These are phyloP conservation scores for Climacteris rufus DNA, from an alignment of 2,113 vertebrate species.

Conservation along the genomic window DNA sequence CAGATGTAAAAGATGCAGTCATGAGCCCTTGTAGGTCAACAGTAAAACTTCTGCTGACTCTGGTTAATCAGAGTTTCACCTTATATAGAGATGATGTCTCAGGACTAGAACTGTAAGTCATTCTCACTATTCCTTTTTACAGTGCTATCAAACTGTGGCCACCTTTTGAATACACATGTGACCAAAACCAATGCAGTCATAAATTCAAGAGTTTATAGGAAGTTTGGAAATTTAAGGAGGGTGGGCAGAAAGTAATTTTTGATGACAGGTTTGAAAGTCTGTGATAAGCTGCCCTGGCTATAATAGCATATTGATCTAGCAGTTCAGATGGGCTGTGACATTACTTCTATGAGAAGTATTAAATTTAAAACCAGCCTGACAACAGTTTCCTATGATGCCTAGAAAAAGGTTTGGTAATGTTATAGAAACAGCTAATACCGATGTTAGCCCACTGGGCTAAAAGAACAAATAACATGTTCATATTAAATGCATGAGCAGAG, in stretches of 20 bases:
- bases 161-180: neutral
- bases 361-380: neutral
- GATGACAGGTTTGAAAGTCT: neutral
- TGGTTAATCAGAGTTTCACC: neutral
- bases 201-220: slow-evolving; percentile 45
- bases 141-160: neutral
- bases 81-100: neutral
- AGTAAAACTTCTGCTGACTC: slow-evolving; percentile 9
- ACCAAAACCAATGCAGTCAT: neutral
- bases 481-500: slow-evolving; percentile 40
- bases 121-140: slow-evolving; percentile 3
- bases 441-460: slow-evolving; percentile 3
- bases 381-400: neutral
- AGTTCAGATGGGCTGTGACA: neutral
- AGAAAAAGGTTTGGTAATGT: neutral
- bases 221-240: slow-evolving; percentile 7
- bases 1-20: neutral
- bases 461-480: slow-evolving; percentile 32
- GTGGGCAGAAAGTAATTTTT: neutral
- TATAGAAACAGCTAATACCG: slow-evolving; percentile 24
- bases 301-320: slow-evolving; percentile 39
- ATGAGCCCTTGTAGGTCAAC: neutral
- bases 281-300: slow-evolving; percentile 5
- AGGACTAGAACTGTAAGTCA: slow-evolving; percentile 11
- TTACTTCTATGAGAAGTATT: slow-evolving; percentile 11